Evolutionary conservation across 2,888 invertebrate species (phyloP).

Genomic region (Agrotis ipsilon): DNA sequence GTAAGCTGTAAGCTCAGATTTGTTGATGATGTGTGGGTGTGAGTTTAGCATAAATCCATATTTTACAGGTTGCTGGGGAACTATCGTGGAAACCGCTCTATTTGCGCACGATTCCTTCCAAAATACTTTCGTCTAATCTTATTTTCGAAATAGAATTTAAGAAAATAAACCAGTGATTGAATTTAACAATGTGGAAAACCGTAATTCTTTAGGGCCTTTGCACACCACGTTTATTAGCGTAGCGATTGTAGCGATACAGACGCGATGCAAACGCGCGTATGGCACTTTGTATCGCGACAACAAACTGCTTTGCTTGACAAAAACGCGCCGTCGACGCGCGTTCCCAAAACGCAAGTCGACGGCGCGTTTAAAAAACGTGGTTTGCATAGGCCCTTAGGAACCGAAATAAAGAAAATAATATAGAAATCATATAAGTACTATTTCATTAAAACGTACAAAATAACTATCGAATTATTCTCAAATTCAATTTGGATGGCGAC

Average conservation of each 20-base stretch:
- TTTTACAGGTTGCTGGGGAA: constrained; percentile 9
- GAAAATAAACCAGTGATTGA: neutral
- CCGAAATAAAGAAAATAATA: no score
- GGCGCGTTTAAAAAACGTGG: no score
- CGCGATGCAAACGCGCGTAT: no score
- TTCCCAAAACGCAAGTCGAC: no score
- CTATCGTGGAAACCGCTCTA: constrained; percentile 6
- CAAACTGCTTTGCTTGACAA: no score
- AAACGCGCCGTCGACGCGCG: no score
- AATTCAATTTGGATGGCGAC: neutral
- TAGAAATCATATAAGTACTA: no score
- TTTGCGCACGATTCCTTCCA: constrained; percentile 6
- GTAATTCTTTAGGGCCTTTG: neutral
- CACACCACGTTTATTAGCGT: no score
- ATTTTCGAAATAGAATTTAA: neutral
- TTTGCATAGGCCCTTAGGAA: no score
- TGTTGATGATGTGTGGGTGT: constrained; percentile 22
- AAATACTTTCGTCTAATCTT: neutral
- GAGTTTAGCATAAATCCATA: constrained; percentile 39
- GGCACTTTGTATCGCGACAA: no score
- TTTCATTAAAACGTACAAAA: neutral
- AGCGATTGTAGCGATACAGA: no score
- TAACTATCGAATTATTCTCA: neutral
- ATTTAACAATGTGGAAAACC: neutral
- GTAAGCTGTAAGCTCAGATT: constrained; percentile 31